A percentile compares a stretch with the other conserved stretches of the same genome.
These are phyloP conservation scores for Tribolium madens DNA, from an alignment of 1,140 invertebrate species.

Conservation along the genomic window DNA sequence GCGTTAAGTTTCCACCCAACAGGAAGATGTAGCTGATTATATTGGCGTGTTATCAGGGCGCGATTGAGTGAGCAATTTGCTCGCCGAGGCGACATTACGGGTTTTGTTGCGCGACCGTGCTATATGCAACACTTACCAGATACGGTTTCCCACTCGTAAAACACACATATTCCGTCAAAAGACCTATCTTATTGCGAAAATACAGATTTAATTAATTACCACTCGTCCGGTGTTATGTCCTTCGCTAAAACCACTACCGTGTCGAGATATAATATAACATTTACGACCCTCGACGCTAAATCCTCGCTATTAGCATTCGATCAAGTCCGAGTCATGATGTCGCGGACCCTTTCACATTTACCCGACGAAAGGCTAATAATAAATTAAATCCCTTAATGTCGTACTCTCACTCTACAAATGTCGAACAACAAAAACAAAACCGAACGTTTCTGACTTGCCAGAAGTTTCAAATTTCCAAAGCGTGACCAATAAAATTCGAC, in stretches of 20 bases:
- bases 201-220: not conserved
- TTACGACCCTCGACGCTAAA: not conserved
- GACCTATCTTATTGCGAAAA: not conserved
- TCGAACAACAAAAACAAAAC: constrained; percentile 2
- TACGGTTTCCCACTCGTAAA: not conserved
- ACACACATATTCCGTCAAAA: not conserved
- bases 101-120: not conserved
- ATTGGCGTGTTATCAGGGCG: constrained; percentile 43
- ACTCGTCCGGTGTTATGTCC: not conserved
- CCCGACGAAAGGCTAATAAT: constrained; percentile 15
- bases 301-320: constrained; percentile 20
- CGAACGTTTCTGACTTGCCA: not conserved
- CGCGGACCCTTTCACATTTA: constrained; percentile 18
- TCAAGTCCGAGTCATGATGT: constrained; percentile 30
- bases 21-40: constrained; percentile 43
- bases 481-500: too few species aligned
- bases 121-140: not conserved
- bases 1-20: constrained; percentile 13
- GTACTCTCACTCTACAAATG: constrained; percentile 6
- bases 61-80: constrained; percentile 48
- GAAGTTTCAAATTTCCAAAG: not conserved
- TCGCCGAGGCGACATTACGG: constrained; percentile 14
- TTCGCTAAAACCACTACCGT: not conserved
- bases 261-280: not conserved
- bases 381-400: constrained; percentile 33